phyloP scores from a whole-genome alignment of 2,888 invertebrate genomes.

The Cyrtodaria siliqua region DNA sequence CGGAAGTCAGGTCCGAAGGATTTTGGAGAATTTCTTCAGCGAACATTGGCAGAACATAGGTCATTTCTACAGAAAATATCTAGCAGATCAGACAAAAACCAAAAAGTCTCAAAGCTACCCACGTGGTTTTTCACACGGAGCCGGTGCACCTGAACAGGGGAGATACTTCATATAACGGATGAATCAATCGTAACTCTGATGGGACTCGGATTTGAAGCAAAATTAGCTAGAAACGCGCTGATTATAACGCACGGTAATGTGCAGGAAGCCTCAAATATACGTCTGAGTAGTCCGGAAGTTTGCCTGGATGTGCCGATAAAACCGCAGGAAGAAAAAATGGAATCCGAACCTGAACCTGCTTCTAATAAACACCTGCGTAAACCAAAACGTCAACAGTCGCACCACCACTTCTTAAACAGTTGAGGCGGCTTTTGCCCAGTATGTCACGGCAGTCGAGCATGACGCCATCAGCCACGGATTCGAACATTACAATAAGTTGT shows the following conservation, averaged over 20 bases:
- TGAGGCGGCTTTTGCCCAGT: slow-evolving; percentile 54
- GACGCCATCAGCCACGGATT: slow-evolving; percentile 42
- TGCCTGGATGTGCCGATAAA: slow-evolving; percentile 23
- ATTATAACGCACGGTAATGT: too few species aligned
- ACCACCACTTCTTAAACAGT: slow-evolving; percentile 53
- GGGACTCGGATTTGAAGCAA: too few species aligned
- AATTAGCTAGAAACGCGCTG: too few species aligned
- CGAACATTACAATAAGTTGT: too few species aligned
- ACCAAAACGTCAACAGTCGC: too few species aligned
- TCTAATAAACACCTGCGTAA: too few species aligned
- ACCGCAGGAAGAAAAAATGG: too few species aligned
- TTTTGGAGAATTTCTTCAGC: slow-evolving; percentile 67
- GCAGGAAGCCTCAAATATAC: slow-evolving; percentile 72
- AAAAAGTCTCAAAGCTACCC: slow-evolving; percentile 40
- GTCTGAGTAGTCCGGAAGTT: slow-evolving; percentile 65
- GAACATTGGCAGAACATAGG: slow-evolving; percentile 65
- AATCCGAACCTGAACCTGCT: too few species aligned
- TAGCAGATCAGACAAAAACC: slow-evolving; percentile 22
- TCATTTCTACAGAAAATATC: slow-evolving; percentile 49
- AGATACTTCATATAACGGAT: too few species aligned
- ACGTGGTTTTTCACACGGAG: slow-evolving; percentile 9
- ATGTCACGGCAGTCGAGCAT: slow-evolving; percentile 58
- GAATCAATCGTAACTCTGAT: too few species aligned
- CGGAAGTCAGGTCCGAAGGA: slow-evolving; percentile 77
- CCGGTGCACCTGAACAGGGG: slow-evolving; percentile 71